Evolutionary conservation across 1,140 invertebrate species (phyloP).

Genomic region (Bombus cullumanus): DNA sequence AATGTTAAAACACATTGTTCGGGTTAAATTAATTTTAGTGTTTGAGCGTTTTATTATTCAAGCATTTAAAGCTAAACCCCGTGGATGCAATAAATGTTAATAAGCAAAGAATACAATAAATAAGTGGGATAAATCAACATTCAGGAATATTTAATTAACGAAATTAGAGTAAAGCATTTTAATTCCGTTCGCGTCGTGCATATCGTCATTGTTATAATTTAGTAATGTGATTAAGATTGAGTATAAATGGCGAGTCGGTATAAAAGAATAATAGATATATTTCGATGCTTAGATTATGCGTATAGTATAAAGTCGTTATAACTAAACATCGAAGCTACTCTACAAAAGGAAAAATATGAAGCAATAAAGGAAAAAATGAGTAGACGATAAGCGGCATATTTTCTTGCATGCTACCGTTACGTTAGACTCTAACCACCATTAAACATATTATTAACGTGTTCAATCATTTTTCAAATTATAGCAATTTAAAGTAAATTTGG

Average conservation of each 20-base stretch:
- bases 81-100: slow-evolving; percentile 44
- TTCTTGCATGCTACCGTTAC: slow-evolving; percentile 72
- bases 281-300: not conserved
- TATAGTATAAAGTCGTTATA: not conserved
- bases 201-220: not conserved
- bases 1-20: not conserved
- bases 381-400: slow-evolving; percentile 64
- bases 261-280: slow-evolving; percentile 10
- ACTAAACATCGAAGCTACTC: slow-evolving; percentile 19
- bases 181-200: not conserved
- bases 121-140: slow-evolving; percentile 2
- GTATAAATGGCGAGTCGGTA: not conserved
- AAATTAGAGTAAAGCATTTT: slow-evolving; percentile 25
- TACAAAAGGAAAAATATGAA: slow-evolving; percentile 47
- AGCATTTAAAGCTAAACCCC: slow-evolving; percentile 38
- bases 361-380: slow-evolving; percentile 54
- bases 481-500: not conserved
- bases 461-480: not conserved
- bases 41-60: slow-evolving; percentile 42
- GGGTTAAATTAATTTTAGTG: not conserved
- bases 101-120: slow-evolving; percentile 29
- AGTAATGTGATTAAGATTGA: not conserved
- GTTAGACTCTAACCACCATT: slow-evolving; percentile 73
- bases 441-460: slow-evolving; percentile 23
- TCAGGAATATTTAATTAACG: not conserved